Conservation (phyloP, 1,140 invertebrate species). For the Nixonia krombeini region DNA sequence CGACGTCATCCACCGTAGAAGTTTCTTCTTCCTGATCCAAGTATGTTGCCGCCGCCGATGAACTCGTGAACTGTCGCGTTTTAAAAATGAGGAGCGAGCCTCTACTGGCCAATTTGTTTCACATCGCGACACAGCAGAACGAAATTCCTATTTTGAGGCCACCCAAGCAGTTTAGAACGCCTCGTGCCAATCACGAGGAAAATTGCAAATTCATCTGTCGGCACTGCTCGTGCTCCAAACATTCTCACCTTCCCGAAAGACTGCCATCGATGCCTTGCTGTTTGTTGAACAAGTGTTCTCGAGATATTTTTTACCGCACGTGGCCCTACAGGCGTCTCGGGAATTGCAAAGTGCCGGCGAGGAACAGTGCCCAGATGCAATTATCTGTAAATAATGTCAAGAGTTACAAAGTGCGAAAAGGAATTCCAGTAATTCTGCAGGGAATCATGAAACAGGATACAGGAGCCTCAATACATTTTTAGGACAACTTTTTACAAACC, state of each 20-base stretch:
- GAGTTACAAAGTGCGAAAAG: constrained; percentile 47
- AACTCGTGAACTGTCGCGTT: neutral
- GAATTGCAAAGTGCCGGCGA: constrained; percentile 24
- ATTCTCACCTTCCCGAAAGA: constrained; percentile 47
- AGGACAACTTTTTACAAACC: constrained; percentile 19
- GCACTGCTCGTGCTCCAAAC: constrained; percentile 54
- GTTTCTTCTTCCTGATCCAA: constrained; percentile 61
- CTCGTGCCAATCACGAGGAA: constrained; percentile 28
- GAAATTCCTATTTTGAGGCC: constrained; percentile 52
- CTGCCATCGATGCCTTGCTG: constrained; percentile 55
- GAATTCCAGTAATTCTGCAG: constrained; percentile 2
- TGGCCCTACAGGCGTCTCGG: constrained; percentile 53
- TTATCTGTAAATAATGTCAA: constrained; percentile 39
- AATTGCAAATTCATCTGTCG: constrained; percentile 42
- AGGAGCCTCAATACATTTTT: constrained; percentile 61
- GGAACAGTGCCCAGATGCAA: constrained; percentile 34
- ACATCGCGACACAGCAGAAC: neutral
- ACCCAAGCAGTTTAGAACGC: constrained; percentile 50
- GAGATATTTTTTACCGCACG: constrained; percentile 57
- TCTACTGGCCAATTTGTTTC: constrained; percentile 13
- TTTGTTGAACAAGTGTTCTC: constrained; percentile 51
- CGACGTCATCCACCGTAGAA: constrained; percentile 53
- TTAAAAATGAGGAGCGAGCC: constrained; percentile 17
- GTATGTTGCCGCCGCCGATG: constrained; percentile 12
- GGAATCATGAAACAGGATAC: constrained; percentile 44